A percentile compares a stretch with the other conserved stretches of the same genome.
phyloP scores from a whole-genome alignment of 2,797 vertebrate species.

The Molothrus aeneus region DNA sequence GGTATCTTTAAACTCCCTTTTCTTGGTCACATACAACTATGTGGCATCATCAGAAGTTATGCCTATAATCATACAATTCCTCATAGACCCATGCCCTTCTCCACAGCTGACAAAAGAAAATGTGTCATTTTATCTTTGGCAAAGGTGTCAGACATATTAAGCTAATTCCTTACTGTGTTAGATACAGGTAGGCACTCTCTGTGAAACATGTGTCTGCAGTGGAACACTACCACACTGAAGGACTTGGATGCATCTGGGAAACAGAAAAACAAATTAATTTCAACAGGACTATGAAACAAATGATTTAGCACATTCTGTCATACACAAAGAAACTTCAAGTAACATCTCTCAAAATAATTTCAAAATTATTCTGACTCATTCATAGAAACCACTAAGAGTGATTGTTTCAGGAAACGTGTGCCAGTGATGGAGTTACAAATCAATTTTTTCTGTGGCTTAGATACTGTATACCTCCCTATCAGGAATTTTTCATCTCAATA shows the following conservation, averaged over 20 bases:
- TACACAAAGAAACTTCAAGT: not conserved
- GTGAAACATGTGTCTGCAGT: constrained; percentile 99
- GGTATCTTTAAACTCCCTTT: not conserved
- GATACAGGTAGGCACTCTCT: constrained; percentile 92
- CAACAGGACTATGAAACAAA: not conserved
- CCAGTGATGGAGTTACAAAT: not conserved
- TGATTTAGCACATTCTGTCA: not conserved
- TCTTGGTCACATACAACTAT: not conserved
- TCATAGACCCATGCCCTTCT: not conserved
- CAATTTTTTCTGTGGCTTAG: not conserved
- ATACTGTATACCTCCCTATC: not conserved
- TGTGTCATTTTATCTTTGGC: not conserved
- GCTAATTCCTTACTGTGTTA: constrained; percentile 82
- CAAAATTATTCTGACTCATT: not conserved
- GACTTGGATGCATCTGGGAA: constrained; percentile 88
- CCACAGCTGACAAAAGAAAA: not conserved
- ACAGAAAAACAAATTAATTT: constrained; percentile 4
- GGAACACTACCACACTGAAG: constrained; percentile 92
- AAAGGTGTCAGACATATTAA: not conserved
- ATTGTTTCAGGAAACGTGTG: not conserved
- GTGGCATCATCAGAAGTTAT: not conserved
- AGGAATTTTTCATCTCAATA: not conserved
- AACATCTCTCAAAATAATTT: not conserved
- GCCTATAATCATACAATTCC: not conserved
- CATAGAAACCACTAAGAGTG: not conserved